These are phyloP conservation scores for Esox lucius DNA, from an alignment of 2,797 vertebrate genomes.

Conservation along the genomic window DNA sequence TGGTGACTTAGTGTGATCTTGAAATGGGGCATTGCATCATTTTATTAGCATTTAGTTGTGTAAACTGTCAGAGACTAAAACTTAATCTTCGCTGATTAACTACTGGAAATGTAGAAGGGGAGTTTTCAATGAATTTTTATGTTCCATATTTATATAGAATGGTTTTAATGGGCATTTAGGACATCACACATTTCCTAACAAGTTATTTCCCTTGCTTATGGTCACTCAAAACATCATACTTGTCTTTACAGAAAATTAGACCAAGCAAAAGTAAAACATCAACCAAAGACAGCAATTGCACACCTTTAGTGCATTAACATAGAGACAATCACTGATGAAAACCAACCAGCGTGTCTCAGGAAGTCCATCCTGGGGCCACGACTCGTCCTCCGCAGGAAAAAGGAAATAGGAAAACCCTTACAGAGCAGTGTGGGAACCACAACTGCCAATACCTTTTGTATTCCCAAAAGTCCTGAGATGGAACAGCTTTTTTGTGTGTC, in stretches of 20 bases:
- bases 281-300: neutral
- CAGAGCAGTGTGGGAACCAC: neutral
- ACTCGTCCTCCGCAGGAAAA: neutral
- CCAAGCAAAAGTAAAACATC: neutral
- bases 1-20: constrained; percentile 47
- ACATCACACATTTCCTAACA: neutral
- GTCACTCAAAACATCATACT: neutral
- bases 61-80: constrained; percentile 28
- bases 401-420: neutral
- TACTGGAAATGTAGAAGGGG: neutral
- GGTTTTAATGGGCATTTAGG: neutral
- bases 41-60: constrained; percentile 36
- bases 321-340: neutral
- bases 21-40: constrained; percentile 12
- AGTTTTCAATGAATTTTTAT: no score
- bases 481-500: neutral
- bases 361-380: neutral
- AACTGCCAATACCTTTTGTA: neutral
- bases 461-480: neutral
- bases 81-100: neutral
- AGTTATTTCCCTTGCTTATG: neutral
- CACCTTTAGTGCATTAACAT: neutral
- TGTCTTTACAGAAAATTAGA: neutral
- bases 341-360: neutral
- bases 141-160: no score